Conservation (phyloP, 1,140 invertebrate genomes). For the Drosophila sucinea region DNA sequence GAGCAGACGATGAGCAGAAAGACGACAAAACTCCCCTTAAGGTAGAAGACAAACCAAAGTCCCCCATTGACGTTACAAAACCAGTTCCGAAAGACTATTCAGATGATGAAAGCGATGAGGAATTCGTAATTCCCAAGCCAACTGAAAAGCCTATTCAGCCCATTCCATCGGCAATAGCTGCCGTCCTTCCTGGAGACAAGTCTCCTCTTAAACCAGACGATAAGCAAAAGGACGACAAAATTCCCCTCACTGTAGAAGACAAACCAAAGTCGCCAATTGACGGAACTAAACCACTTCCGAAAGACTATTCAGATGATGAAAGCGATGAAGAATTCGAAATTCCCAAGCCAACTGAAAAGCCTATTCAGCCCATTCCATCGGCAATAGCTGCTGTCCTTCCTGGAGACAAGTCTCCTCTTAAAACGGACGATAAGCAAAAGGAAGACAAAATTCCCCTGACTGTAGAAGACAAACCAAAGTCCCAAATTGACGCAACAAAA, state of each 20-base stretch:
- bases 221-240: constrained; percentile 7
- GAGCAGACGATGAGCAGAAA: neutral
- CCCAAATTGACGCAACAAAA: too few species aligned
- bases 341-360: constrained; percentile 7
- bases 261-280: constrained; percentile 23
- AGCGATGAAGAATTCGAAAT: neutral
- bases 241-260: neutral
- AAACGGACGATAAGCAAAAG: too few species aligned
- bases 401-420: too few species aligned
- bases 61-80: constrained; percentile 3
- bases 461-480: too few species aligned
- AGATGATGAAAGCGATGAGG: too few species aligned
- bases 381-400: too few species aligned
- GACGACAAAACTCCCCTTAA: constrained; percentile 7
- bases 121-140: too few species aligned
- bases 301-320: constrained; percentile 15
- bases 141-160: too few species aligned
- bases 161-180: too few species aligned
- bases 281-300: neutral
- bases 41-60: constrained; percentile 23
- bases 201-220: constrained; percentile 11
- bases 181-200: neutral
- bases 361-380: neutral
- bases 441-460: too few species aligned
- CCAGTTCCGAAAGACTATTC: neutral